These are phyloP conservation scores for Saccostrea cuccullata DNA, from an alignment of 1,140 invertebrate genomes.

Conservation along the genomic window DNA sequence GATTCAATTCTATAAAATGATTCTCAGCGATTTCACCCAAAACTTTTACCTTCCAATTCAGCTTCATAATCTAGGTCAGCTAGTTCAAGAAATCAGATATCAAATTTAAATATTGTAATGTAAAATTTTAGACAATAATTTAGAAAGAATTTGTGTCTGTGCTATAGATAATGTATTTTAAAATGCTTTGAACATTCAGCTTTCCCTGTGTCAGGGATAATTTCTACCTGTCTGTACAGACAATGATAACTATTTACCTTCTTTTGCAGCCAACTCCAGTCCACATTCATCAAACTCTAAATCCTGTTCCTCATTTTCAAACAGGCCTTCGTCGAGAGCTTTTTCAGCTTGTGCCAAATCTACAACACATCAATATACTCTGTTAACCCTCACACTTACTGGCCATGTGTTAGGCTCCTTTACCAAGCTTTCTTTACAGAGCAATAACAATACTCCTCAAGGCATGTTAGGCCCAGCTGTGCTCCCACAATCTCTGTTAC, in stretches of 20 bases:
- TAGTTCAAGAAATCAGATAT: constrained; percentile 45
- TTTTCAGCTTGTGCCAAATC: constrained; percentile 17
- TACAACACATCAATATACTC: constrained; percentile 11
- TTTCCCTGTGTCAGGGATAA: background rate
- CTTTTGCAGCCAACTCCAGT: constrained; percentile 63
- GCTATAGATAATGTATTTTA: background rate
- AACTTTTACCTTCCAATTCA: constrained; percentile 61
- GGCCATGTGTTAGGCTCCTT: no score
- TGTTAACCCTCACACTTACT: background rate
- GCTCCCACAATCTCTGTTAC: no score
- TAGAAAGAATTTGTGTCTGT: background rate
- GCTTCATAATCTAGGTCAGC: constrained; percentile 63
- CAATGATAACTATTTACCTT: constrained; percentile 55
- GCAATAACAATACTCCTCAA: no score
- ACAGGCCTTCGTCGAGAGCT: constrained; percentile 49
- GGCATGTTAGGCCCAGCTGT: no score
- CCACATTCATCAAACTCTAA: constrained; percentile 67
- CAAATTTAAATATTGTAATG: background rate
- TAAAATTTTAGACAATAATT: background rate
- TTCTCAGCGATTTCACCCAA: background rate
- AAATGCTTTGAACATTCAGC: background rate
- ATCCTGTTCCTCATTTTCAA: constrained; percentile 66
- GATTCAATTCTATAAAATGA: background rate
- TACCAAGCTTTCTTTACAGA: no score
- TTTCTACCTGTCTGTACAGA: background rate